A percentile compares a stretch with the other conserved stretches of the same genome.
Conservation (phyloP, 2,888 invertebrate genomes). For the Drosophila diplacantha region DNA sequence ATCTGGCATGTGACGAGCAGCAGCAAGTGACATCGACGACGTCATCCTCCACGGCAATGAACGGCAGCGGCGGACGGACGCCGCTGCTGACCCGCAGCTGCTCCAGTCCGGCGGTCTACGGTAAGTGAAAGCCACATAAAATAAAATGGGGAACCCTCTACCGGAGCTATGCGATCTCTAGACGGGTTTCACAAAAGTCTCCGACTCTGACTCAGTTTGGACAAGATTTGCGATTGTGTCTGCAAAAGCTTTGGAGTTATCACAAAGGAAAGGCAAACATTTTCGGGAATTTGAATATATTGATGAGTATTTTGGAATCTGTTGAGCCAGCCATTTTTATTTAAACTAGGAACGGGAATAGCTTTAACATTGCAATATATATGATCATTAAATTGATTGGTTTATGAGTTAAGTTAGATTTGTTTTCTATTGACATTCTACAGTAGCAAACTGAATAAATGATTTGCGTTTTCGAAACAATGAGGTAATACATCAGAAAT, state of each 20-base stretch:
- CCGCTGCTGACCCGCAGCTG: conserved; percentile 79
- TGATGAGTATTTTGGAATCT: neutral
- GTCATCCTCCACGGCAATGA: conserved; percentile 69
- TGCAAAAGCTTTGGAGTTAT: neutral
- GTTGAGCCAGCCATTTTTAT: neutral
- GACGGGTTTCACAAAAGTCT: conserved; percentile 14
- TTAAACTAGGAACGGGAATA: neutral
- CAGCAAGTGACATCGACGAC: conserved; percentile 78
- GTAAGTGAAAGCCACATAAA: conserved; percentile 63
- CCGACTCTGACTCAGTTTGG: conserved; percentile 15
- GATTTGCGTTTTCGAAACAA: neutral
- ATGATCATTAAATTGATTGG: neutral
- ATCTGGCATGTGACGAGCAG: conserved; percentile 83
- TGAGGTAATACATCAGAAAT: neutral
- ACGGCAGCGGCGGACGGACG: conserved; percentile 76
- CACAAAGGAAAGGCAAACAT: neutral
- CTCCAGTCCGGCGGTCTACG: conserved; percentile 79
- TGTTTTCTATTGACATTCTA: neutral
- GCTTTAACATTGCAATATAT: neutral
- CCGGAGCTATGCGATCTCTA: conserved; percentile 12
- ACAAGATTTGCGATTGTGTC: neutral
- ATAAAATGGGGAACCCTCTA: conserved; percentile 9
- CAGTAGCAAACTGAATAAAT: neutral
- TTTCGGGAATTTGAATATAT: neutral
- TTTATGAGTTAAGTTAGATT: too few species aligned